Percentiles rank a stretch among this genome's conserved stretches.
Conservation (phyloP, 2,113 vertebrate species). For the Taxidea taxus region DNA sequence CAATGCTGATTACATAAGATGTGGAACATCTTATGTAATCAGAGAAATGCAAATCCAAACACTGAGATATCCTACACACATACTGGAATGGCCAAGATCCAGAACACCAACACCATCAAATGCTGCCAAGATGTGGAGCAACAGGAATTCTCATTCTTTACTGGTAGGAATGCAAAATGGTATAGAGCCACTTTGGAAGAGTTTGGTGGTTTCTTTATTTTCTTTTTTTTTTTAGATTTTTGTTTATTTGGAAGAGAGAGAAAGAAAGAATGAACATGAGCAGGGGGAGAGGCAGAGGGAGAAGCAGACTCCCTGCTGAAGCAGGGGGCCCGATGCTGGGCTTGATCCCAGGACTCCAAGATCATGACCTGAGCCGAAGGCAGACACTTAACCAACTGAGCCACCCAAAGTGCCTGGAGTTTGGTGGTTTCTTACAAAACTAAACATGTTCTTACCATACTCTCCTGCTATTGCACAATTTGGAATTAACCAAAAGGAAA, state of each 20-base stretch:
- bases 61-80: background rate
- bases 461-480: background rate
- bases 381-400: no score
- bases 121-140: background rate
- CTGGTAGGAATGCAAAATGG: background rate
- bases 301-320: no score
- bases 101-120: background rate
- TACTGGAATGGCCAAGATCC: background rate
- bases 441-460: background rate
- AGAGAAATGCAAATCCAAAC: background rate
- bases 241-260: no score
- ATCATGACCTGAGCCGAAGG: no score
- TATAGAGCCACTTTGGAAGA: background rate
- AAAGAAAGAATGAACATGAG: no score
- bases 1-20: no score
- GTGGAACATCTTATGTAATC: background rate
- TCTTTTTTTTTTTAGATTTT: no score
- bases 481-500: background rate
- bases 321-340: no score
- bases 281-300: no score
- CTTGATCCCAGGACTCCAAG: no score
- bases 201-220: background rate
- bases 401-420: no score
- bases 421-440: background rate
- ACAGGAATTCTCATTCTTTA: background rate